Base-by-base conservation (phyloP, 1,140 invertebrate species). In the Parapsyche elsis region DNA sequence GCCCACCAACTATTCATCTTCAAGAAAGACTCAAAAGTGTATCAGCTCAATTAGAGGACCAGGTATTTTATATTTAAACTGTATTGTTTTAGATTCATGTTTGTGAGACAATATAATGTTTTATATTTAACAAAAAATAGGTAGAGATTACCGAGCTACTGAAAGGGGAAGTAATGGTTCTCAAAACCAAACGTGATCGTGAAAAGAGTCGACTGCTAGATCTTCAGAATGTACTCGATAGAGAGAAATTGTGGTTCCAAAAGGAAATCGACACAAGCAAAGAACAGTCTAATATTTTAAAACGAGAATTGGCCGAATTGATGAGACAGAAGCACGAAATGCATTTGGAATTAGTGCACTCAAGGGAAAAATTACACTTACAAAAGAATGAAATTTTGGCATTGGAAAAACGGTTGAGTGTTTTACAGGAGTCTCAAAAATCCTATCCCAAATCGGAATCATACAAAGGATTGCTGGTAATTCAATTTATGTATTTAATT, bases 261-360 rank as follows among this genome's bases (percentile, higher is more conserved):
- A 89, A 90, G 5, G 91, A 92, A 81, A 83, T 91, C 0, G 89
- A 89, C 71, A 87, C 89, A 0, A 89, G 88, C 49, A 86, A 88
- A 12, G 88, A 90, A 14, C 90, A 91, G 78, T 89, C 88, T 74
- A 88, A 90, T 16, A 90, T 89, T 71, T 85, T 93, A 0, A 87
- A 88, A 80, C 78, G 44, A 9, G 87, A 89, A 38, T 86, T 90
- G 9, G 86, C 86, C 0, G 90, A 92, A 49, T 80, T 91, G 0
- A 89, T 90, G 74, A 87, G 85, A 82, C 84, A 90, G 12, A 89
- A 90, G 82, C 87, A 88, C 71, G 89, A 91, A 57, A 81, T 89
- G 12, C 87, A 90, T 79, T 82, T 87, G 5, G 90, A 92, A 79
- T 84, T 90, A 73, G 86, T 88, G 9, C 86, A 88, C 9, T 85